Percentiles rank a stretch among this genome's conserved stretches.
Evolutionary conservation across 53 echinoderm and acorn worm genomes (phyloP).

Genomic region (Patiria pectinifera): DNA sequence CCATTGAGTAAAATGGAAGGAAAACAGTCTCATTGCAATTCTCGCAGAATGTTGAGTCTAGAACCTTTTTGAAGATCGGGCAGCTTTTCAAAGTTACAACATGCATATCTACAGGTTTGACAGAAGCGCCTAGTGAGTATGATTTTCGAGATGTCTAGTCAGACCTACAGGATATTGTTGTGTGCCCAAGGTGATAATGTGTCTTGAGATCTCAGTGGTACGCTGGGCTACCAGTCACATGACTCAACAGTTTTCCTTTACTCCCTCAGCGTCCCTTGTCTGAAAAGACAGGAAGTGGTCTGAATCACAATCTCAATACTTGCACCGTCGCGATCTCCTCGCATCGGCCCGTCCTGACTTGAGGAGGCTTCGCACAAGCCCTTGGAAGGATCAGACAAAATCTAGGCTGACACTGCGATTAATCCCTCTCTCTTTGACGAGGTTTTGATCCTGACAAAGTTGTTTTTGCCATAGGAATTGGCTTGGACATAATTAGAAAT

Average conservation of each 20-base stretch:
- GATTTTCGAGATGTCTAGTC: no score
- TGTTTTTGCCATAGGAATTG: background rate
- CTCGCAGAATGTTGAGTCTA: no score
- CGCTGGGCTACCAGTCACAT: background rate
- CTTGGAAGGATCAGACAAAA: background rate
- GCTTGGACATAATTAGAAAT: background rate
- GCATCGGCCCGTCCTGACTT: background rate
- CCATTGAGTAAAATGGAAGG: no score
- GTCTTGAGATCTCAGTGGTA: background rate
- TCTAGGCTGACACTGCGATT: conserved; percentile 6
- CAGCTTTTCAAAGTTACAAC: no score
- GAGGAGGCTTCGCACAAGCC: background rate
- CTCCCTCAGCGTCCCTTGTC: conserved; percentile 2
- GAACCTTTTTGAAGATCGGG: no score
- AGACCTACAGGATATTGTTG: background rate
- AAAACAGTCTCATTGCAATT: no score
- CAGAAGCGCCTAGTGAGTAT: no score
- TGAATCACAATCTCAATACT: conserved; percentile 26
- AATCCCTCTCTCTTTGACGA: background rate
- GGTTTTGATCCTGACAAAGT: background rate
- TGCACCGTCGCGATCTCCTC: background rate
- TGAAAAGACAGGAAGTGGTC: conserved; percentile 33
- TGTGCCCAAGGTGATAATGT: background rate
- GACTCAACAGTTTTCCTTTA: conserved; percentile 2
- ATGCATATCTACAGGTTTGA: no score